Evolutionary conservation across 35 echinoderm and acorn worm species (phyloP).

Genomic region (Lytechinus pictus): DNA sequence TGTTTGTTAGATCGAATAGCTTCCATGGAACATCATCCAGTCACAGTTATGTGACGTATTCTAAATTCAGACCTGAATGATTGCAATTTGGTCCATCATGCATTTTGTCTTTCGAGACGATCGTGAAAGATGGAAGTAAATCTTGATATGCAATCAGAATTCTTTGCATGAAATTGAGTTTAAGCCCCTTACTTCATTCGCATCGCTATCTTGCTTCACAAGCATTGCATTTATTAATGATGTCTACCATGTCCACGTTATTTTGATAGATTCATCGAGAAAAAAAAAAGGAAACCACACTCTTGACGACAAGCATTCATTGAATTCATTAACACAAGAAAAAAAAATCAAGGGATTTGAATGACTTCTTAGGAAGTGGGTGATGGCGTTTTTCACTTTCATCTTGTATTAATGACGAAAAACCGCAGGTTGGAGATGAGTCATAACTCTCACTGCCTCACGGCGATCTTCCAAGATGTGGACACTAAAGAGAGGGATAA

Average conservation of each 20-base stretch:
- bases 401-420: conserved; percentile 5
- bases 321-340: not conserved
- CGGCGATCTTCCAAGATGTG: not conserved
- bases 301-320: not conserved
- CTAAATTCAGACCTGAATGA: not conserved
- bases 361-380: not conserved
- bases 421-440: not conserved
- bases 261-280: not conserved
- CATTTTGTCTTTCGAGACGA: not conserved
- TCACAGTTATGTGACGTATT: not conserved
- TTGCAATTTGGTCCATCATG: not conserved
- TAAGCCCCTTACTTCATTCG: not conserved
- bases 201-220: not conserved
- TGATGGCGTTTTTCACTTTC: not conserved
- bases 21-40: not conserved
- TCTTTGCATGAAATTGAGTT: not conserved
- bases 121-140: not conserved
- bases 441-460: not conserved
- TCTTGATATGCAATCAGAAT: not conserved
- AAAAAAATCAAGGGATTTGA: not conserved
- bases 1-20: not conserved
- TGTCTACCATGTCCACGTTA: not conserved
- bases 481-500: not conserved
- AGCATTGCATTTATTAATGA: not conserved
- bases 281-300: not conserved